Evolutionary conservation across 2,888 invertebrate species (phyloP).

Genomic region (Palloptera scutellata): DNA sequence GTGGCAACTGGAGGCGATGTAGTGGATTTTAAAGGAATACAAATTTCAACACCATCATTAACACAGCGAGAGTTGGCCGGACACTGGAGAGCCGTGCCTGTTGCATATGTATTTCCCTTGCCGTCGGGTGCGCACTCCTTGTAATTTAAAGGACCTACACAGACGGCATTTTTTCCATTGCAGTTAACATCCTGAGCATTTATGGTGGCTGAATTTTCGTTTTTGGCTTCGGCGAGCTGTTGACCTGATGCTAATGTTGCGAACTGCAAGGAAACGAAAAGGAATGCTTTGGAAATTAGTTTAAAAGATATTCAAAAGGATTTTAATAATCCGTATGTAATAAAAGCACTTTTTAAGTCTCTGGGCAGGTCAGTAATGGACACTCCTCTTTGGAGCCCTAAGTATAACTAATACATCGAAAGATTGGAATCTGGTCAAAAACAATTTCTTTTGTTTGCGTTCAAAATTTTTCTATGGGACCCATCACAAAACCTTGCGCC

Average conservation of each 20-base stretch:
- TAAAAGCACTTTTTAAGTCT: too few species aligned
- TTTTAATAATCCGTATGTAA: too few species aligned
- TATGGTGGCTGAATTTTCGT: slow-evolving; percentile 19
- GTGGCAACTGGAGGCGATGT: slow-evolving; percentile 37
- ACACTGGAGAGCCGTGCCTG: slow-evolving; percentile 46
- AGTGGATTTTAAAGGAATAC: slow-evolving; percentile 48
- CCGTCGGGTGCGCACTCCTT: slow-evolving; percentile 46
- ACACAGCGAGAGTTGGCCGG: slow-evolving; percentile 52
- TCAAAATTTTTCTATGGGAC: too few species aligned
- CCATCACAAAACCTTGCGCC: too few species aligned
- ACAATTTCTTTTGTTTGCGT: too few species aligned
- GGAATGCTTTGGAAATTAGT: too few species aligned
- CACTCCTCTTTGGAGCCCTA: too few species aligned
- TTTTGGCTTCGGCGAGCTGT: slow-evolving; percentile 36
- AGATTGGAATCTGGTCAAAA: too few species aligned
- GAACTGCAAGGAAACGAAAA: slow-evolving; percentile 45
- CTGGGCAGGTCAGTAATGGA: too few species aligned
- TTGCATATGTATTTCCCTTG: slow-evolving; percentile 43
- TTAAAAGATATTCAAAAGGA: too few species aligned
- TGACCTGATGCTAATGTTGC: slow-evolving; percentile 49
- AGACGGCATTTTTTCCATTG: slow-evolving; percentile 52
- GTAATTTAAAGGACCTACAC: slow-evolving; percentile 56
- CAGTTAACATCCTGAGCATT: slow-evolving; percentile 45
- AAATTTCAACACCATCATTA: slow-evolving; percentile 55
- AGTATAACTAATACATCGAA: too few species aligned